phyloP scores from a whole-genome alignment of 2,797 vertebrate species.

The Channa striata region DNA sequence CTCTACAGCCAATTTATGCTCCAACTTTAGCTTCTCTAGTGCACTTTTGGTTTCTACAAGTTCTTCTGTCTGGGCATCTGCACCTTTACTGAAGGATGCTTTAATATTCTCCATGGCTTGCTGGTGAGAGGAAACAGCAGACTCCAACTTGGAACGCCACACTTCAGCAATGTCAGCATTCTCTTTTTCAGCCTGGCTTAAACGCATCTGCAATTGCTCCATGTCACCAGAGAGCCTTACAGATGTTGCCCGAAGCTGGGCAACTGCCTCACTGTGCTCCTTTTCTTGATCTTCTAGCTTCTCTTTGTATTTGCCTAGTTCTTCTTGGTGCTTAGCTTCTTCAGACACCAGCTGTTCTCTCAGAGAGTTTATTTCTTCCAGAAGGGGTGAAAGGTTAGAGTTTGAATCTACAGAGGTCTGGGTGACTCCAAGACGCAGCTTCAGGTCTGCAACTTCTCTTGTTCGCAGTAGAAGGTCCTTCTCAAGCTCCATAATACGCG shows the following conservation, averaged over 20 bases:
- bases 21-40: conserved; percentile 87
- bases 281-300: conserved; percentile 86
- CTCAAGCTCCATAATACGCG: conserved; percentile 97
- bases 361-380: conserved; percentile 91
- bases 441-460: conserved; percentile 91
- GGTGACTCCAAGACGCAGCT: conserved; percentile 86
- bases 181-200: conserved; percentile 90
- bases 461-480: conserved; percentile 88
- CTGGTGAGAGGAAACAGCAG: conserved; percentile 88
- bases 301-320: conserved; percentile 82
- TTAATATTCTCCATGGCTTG: conserved; percentile 93
- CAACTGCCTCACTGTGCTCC: conserved; percentile 82
- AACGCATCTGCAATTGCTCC: conserved; percentile 87
- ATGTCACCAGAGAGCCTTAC: conserved; percentile 89
- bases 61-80: conserved; percentile 85
- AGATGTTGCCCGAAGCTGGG: conserved; percentile 83
- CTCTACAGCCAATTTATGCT: conserved; percentile 85
- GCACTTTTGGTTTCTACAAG: conserved; percentile 89
- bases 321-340: conserved; percentile 83
- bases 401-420: conserved; percentile 78
- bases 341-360: conserved; percentile 87
- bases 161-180: conserved; percentile 84
- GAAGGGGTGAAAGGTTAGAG: conserved; percentile 84
- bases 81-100: conserved; percentile 88
- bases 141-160: conserved; percentile 91